Conservation (phyloP, 2,797 vertebrate genomes). For the Adelosebastes latens region DNA sequence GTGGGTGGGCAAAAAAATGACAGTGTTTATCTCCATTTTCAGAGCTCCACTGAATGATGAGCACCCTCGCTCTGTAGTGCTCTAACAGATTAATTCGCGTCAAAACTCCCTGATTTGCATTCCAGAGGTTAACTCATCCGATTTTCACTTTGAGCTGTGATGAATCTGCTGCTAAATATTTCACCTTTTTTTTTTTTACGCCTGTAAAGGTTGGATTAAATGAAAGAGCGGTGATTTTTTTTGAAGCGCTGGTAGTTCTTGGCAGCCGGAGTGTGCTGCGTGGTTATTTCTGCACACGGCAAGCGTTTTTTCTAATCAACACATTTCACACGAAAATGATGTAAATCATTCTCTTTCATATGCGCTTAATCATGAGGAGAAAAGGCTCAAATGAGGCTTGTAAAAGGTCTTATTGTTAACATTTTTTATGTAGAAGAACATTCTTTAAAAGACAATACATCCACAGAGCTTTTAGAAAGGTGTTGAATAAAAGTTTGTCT, state of each 20-base stretch:
- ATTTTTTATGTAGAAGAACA: too few species aligned
- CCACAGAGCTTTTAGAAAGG: too few species aligned
- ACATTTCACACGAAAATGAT: conserved; percentile 41
- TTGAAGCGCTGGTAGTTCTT: conserved; percentile 23
- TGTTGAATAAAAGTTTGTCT: too few species aligned
- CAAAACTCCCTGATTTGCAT: conserved; percentile 57
- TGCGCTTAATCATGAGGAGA: conserved; percentile 15
- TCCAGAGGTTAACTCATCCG: conserved; percentile 36
- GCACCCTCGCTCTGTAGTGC: conserved; percentile 18
- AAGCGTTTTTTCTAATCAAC: conserved; percentile 42
- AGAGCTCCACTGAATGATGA: conserved; percentile 33
- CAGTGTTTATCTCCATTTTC: conserved; percentile 48
- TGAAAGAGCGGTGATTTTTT: conserved; percentile 28
- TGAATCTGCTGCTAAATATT: conserved; percentile 37
- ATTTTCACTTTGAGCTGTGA: conserved; percentile 51
- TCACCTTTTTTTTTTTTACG: background rate
- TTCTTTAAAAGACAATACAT: too few species aligned
- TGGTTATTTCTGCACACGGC: background rate
- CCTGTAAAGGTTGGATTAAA: conserved; percentile 16
- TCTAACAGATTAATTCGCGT: conserved; percentile 41
- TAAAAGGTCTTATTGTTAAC: background rate
- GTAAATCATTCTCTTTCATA: conserved; percentile 39
- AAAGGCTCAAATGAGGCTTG: conserved; percentile 21
- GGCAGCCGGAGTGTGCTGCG: background rate
- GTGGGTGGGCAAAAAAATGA: conserved; percentile 30